These are phyloP conservation scores for Merodon equestris DNA, from an alignment of 2,888 invertebrate genomes.

Conservation along the genomic window DNA sequence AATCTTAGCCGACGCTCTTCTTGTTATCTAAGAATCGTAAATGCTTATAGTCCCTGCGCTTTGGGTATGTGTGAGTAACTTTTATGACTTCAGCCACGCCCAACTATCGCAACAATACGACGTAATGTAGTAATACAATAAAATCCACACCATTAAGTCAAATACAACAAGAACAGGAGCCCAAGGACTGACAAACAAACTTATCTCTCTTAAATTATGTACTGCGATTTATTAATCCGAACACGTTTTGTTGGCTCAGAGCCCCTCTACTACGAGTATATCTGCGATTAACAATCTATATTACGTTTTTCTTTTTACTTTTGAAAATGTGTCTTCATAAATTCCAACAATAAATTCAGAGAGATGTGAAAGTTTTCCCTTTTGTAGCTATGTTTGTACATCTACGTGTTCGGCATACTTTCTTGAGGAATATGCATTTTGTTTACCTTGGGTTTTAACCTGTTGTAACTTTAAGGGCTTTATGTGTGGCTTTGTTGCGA, in stretches of 20 bases:
- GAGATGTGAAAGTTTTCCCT: conserved; percentile 10
- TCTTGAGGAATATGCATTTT: neutral
- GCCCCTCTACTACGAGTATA: conserved; percentile 16
- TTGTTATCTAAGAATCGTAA: too few relatives aligned
- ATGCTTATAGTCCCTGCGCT: too few relatives aligned
- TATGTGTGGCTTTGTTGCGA: neutral
- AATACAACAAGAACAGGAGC: conserved; percentile 39
- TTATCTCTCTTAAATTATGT: conserved; percentile 47
- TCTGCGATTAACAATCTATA: conserved; percentile 36
- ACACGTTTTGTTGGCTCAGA: conserved; percentile 39
- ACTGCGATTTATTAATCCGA: conserved; percentile 47
- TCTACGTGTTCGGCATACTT: neutral
- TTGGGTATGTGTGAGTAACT: too few relatives aligned
- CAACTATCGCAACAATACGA: conserved; percentile 44
- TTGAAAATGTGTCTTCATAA: conserved; percentile 19
- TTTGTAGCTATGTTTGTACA: conserved; percentile 1
- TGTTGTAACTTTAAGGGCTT: too few relatives aligned
- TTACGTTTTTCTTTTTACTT: conserved; percentile 4
- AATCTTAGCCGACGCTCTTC: too few relatives aligned
- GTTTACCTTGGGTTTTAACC: neutral
- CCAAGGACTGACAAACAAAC: conserved; percentile 46
- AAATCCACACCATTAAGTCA: conserved; percentile 59
- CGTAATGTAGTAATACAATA: conserved; percentile 53
- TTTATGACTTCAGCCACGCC: conserved; percentile 15
- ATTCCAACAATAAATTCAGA: conserved; percentile 36